Evolutionary conservation across 2,797 vertebrate genomes (phyloP).

Genomic region (Lutjanus argentimaculatus): DNA sequence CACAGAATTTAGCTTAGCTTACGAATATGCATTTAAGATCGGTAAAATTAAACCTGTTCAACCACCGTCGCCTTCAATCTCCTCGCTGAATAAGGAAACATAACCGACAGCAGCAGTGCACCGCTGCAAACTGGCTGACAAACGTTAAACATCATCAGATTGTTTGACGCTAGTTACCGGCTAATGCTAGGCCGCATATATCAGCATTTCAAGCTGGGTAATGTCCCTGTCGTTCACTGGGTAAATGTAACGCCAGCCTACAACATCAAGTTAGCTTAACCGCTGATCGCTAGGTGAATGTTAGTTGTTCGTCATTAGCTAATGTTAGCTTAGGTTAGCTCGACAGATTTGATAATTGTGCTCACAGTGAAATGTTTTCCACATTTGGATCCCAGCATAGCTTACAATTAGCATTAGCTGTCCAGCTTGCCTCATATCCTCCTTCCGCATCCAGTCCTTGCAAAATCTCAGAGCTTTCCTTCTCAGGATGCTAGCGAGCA

Average conservation of each 20-base stretch:
- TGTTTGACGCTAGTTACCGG: slow-evolving; percentile 55
- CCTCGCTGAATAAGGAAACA: slow-evolving; percentile 9
- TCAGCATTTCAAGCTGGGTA: slow-evolving; percentile 50
- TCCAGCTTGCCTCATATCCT: slow-evolving; percentile 78
- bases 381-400: slow-evolving; percentile 61
- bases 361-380: slow-evolving; percentile 60
- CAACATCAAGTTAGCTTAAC: slow-evolving; percentile 40
- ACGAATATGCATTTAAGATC: slow-evolving; percentile 11
- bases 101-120: not conserved
- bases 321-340: slow-evolving; percentile 26
- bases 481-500: slow-evolving; percentile 68
- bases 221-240: slow-evolving; percentile 47
- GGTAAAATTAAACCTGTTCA: not conserved
- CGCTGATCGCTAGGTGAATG: slow-evolving; percentile 4
- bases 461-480: slow-evolving; percentile 79
- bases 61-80: slow-evolving; percentile 1
- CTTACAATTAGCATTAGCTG: slow-evolving; percentile 75
- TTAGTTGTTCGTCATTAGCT: slow-evolving; percentile 33
- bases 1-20: slow-evolving; percentile 59
- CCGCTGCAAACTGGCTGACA: slow-evolving; percentile 36
- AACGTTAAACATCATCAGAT: slow-evolving; percentile 36
- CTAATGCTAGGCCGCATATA: slow-evolving; percentile 78
- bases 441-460: slow-evolving; percentile 80
- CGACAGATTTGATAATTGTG: slow-evolving; percentile 38
- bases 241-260: slow-evolving; percentile 32